phyloP scores from a whole-genome alignment of 2,113 vertebrate genomes.

The Grantiella picta region DNA sequence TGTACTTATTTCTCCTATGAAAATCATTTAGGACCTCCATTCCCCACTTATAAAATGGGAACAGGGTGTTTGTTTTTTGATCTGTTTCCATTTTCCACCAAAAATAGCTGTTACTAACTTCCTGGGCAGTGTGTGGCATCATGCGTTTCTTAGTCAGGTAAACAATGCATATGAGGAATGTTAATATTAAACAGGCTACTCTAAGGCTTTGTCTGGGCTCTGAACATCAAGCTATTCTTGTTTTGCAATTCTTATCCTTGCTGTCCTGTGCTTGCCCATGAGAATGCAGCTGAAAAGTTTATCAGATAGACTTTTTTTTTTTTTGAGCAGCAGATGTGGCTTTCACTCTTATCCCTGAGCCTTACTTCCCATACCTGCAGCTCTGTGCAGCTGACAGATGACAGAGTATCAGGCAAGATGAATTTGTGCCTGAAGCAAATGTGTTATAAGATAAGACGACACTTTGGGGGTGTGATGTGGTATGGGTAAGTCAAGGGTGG shows the following conservation, averaged over 20 bases:
- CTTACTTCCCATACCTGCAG: not conserved
- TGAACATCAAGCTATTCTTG: not conserved
- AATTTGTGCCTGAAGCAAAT: not conserved
- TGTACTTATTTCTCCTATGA: not conserved
- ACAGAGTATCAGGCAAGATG: not conserved
- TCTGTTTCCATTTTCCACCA: not conserved
- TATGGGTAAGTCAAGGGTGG: not conserved
- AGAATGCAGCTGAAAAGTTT: not conserved
- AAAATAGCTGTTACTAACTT: not conserved
- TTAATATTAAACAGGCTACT: not conserved
- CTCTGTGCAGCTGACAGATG: not conserved
- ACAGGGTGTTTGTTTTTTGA: not conserved
- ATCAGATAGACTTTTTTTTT: not conserved
- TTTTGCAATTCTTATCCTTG: not conserved
- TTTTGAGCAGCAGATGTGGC: not conserved
- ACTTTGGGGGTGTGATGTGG: not conserved
- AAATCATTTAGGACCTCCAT: not conserved
- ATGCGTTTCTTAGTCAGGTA: not conserved
- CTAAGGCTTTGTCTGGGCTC: not conserved
- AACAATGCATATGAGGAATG: not conserved
- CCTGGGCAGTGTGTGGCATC: not conserved
- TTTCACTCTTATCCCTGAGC: not conserved
- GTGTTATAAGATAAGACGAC: not conserved
- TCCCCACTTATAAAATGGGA: not conserved
- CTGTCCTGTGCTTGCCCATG: not conserved